phyloP scores from a whole-genome alignment of 1,140 invertebrate genomes.

The Dinothrombium tinctorium region DNA sequence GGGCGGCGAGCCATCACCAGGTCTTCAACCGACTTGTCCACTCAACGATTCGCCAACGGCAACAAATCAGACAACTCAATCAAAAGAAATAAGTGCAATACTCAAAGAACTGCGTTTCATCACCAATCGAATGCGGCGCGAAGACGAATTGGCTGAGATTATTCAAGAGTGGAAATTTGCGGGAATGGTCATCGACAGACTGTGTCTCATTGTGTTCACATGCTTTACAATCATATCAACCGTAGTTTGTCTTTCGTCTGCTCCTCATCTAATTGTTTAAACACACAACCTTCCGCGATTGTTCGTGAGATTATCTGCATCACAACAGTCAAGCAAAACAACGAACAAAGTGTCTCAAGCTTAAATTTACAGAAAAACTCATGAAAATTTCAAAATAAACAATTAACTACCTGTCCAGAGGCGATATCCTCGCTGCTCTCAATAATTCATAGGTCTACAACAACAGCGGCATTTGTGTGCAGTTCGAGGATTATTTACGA shows the following conservation, averaged over 20 bases:
- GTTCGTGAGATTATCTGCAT: conserved; percentile 12
- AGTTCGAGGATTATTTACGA: no score
- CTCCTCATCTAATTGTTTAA: conserved; percentile 80
- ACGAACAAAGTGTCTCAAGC: no score
- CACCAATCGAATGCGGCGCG: conserved; percentile 56
- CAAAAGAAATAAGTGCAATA: conserved; percentile 52
- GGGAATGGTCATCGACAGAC: conserved; percentile 96
- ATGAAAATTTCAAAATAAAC: no score
- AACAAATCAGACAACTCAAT: neutral
- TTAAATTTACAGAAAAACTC: no score
- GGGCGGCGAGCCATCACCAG: neutral
- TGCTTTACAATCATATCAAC: conserved; percentile 93
- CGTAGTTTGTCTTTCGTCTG: conserved; percentile 79
- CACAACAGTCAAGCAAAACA: no score
- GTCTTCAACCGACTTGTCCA: neutral
- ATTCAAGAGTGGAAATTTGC: conserved; percentile 98
- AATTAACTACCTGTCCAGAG: no score
- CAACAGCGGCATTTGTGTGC: no score
- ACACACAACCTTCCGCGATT: conserved; percentile 2
- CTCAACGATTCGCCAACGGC: neutral
- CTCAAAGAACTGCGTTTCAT: conserved; percentile 90
- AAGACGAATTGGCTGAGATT: conserved; percentile 64
- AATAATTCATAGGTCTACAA: no score
- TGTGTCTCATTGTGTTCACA: conserved; percentile 97
- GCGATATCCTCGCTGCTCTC: no score